phyloP scores from a whole-genome alignment of 2,888 invertebrate genomes.

The Scrobipalpa costella region DNA sequence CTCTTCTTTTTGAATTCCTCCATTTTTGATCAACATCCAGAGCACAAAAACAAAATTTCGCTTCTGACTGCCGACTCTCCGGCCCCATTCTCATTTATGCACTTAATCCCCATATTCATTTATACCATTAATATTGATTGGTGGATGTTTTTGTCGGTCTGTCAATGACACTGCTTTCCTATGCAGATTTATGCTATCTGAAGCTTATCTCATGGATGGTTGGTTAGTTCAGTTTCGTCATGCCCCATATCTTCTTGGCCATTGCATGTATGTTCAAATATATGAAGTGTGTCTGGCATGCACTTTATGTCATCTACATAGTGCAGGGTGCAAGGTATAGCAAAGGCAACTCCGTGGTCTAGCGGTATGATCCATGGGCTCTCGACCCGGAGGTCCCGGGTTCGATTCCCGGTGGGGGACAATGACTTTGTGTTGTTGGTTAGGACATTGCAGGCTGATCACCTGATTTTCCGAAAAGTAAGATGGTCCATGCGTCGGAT shows the following conservation, averaged over 20 bases:
- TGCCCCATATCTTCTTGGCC: constrained; percentile 62
- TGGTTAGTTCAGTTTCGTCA: constrained; percentile 63
- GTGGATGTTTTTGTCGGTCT: constrained; percentile 56
- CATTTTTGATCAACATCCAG: no score
- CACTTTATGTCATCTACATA: constrained; percentile 4
- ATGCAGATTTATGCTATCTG: constrained; percentile 73
- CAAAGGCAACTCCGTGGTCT: no score
- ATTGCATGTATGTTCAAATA: constrained; percentile 7
- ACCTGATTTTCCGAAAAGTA: no score
- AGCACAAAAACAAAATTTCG: not conserved
- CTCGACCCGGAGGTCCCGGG: no score
- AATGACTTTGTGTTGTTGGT: no score
- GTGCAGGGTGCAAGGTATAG: not conserved
- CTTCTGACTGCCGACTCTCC: not conserved
- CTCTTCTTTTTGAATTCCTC: no score
- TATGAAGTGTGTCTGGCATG: constrained; percentile 7
- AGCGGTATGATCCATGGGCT: no score
- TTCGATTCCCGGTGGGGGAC: no score
- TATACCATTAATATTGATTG: constrained; percentile 41
- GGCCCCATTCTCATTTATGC: constrained; percentile 15
- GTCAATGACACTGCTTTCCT: constrained; percentile 55
- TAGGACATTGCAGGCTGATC: no score
- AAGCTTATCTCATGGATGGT: constrained; percentile 67
- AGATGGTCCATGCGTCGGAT: no score
- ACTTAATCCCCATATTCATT: constrained; percentile 36